A percentile compares a stretch with the other conserved stretches of the same genome.
Conservation (phyloP, 1,140 invertebrate genomes). For the Diorhabda elongata region DNA sequence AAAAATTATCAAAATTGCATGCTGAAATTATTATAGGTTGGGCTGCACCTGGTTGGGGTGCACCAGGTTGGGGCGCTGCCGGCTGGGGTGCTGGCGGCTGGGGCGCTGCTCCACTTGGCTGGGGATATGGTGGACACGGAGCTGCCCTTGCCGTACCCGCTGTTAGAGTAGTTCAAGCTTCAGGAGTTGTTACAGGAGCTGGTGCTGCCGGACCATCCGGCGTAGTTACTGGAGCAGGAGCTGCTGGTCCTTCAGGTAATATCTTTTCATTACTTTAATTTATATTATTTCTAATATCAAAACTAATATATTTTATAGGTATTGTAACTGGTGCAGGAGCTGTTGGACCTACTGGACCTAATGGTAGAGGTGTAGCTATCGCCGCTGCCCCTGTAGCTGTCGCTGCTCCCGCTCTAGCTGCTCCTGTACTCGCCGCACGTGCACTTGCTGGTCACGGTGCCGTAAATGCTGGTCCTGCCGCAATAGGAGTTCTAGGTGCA, state of each 20-base stretch:
- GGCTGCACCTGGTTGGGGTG: background rate
- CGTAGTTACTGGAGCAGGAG: background rate
- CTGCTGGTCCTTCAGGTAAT: background rate
- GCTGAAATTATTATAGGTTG: background rate
- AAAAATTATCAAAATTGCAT: no score
- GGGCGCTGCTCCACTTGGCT: background rate
- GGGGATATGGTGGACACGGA: background rate
- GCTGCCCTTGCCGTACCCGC: background rate
- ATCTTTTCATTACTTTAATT: no score
- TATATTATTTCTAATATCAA: no score
- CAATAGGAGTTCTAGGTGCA: background rate
- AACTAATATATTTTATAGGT: constrained; percentile 1
- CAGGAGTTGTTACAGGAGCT: constrained; percentile 1
- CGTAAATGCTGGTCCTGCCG: background rate
- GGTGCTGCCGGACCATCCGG: background rate
- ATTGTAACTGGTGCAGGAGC: constrained; percentile 12
- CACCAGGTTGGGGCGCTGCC: no score
- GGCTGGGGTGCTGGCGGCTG: background rate
- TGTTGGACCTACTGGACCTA: constrained; percentile 15
- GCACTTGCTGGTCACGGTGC: background rate
- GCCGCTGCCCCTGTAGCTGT: background rate
- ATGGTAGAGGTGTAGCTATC: constrained; percentile 5
- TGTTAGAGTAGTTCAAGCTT: background rate
- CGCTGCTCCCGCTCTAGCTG: background rate
- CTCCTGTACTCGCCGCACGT: no score